phyloP scores from a whole-genome alignment of 2,888 invertebrate genomes.

The Brachycybe producta region DNA sequence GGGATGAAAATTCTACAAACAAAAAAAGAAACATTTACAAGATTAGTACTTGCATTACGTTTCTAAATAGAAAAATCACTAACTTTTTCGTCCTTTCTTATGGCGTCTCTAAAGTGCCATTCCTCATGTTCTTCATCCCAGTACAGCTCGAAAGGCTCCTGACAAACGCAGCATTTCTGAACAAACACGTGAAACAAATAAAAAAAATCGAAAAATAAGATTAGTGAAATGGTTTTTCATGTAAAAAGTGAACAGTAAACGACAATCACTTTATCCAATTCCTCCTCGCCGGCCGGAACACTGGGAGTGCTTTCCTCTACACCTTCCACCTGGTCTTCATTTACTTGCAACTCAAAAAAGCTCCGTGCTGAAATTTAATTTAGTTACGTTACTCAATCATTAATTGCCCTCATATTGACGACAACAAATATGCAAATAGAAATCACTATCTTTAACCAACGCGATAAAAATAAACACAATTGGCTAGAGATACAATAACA shows the following conservation, averaged over 20 bases:
- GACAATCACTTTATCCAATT: slow-evolving; percentile 41
- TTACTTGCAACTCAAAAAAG: slow-evolving; percentile 62
- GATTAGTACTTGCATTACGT: background rate
- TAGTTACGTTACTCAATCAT: no score
- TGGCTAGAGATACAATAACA: no score
- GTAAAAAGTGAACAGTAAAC: background rate
- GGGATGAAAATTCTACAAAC: slow-evolving; percentile 63
- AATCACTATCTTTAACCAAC: slow-evolving; percentile 6
- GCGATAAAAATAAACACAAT: no score
- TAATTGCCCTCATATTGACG: slow-evolving; percentile 2
- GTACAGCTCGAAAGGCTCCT: slow-evolving; percentile 85
- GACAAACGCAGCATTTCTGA: slow-evolving; percentile 67
- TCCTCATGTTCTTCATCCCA: slow-evolving; percentile 95
- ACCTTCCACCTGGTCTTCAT: slow-evolving; percentile 37
- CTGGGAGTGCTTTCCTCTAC: slow-evolving; percentile 39
- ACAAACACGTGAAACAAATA: slow-evolving; percentile 16
- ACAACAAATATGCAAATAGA: slow-evolving; percentile 7
- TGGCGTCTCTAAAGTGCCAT: slow-evolving; percentile 82
- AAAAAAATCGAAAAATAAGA: background rate
- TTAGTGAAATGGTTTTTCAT: background rate
- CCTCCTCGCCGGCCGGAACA: slow-evolving; percentile 42
- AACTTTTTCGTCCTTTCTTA: slow-evolving; percentile 51
- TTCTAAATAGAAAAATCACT: background rate
- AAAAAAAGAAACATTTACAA: slow-evolving; percentile 9
- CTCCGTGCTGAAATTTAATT: slow-evolving; percentile 56